Percentiles rank a stretch among this genome's conserved stretches.
Evolutionary conservation across 2,888 invertebrate genomes (phyloP).

Genomic region (Lasioglossum oenotherae): DNA sequence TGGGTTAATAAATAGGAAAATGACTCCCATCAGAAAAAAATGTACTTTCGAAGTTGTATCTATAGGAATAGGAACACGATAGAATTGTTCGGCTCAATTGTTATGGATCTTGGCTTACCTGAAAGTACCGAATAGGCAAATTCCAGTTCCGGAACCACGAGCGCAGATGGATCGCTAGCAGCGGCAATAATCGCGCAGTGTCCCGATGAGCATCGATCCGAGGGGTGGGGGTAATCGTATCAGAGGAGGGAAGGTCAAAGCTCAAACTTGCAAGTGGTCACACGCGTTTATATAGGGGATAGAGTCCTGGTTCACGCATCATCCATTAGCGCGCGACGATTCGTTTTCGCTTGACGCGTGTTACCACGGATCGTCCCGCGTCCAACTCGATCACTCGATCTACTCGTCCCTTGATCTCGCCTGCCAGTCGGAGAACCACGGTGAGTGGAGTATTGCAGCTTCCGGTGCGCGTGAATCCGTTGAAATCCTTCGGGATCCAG

Average conservation of each 20-base stretch:
- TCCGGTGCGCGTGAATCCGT: not conserved
- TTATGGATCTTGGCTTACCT: not conserved
- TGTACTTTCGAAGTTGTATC: too few relatives aligned
- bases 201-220: not conserved
- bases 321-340: slow-evolving; percentile 34
- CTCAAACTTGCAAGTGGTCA: slow-evolving; percentile 22
- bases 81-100: not conserved
- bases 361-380: not conserved
- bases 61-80: not conserved
- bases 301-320: slow-evolving; percentile 33
- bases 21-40: too few relatives aligned
- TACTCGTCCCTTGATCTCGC: not conserved
- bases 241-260: slow-evolving; percentile 52
- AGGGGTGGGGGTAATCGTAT: not conserved
- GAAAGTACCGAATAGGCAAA: not conserved
- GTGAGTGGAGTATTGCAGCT: slow-evolving; percentile 6
- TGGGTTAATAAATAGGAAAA: too few relatives aligned
- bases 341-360: slow-evolving; percentile 35
- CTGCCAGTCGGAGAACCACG: not conserved
- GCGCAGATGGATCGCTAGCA: not conserved
- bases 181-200: not conserved
- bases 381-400: not conserved
- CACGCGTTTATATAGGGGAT: slow-evolving; percentile 50
- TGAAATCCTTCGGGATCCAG: not conserved
- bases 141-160: not conserved